These are phyloP conservation scores for Taphrorychus bicolor DNA, from an alignment of 2,888 invertebrate genomes.

Conservation along the genomic window DNA sequence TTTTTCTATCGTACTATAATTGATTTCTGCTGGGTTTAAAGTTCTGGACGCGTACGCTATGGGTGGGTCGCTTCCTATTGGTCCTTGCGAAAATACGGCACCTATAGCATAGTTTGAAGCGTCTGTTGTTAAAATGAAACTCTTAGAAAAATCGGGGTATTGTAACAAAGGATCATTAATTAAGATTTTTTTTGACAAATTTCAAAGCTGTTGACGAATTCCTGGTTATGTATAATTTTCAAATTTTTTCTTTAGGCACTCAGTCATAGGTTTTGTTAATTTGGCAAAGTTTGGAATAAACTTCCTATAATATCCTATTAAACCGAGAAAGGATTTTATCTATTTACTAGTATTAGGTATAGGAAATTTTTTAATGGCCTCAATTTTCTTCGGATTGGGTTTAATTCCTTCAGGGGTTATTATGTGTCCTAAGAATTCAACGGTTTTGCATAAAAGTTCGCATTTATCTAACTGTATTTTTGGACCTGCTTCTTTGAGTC, in stretches of 20 bases:
- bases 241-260: constrained; percentile 21
- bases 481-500: too few relatives aligned
- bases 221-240: constrained; percentile 14
- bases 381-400: constrained; percentile 40
- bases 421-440: constrained; percentile 39
- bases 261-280: constrained; percentile 27
- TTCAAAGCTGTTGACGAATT: too few relatives aligned
- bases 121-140: constrained; percentile 26
- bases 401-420: constrained; percentile 42
- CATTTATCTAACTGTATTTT: constrained; percentile 43
- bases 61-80: not conserved
- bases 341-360: constrained; percentile 42
- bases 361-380: constrained; percentile 38
- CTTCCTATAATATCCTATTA: constrained; percentile 39
- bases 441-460: constrained; percentile 38
- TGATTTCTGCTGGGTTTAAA: not conserved
- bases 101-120: constrained; percentile 25
- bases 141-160: constrained; percentile 25
- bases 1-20: too few relatives aligned
- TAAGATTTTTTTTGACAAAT: too few relatives aligned
- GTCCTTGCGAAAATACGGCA: constrained; percentile 23
- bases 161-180: constrained; percentile 24
- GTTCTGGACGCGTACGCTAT: not conserved
- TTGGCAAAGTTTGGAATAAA: constrained; percentile 40
- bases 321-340: constrained; percentile 43